Evolutionary conservation across 2,113 vertebrate genomes (phyloP).

Genomic region (Plotosus lineatus): DNA sequence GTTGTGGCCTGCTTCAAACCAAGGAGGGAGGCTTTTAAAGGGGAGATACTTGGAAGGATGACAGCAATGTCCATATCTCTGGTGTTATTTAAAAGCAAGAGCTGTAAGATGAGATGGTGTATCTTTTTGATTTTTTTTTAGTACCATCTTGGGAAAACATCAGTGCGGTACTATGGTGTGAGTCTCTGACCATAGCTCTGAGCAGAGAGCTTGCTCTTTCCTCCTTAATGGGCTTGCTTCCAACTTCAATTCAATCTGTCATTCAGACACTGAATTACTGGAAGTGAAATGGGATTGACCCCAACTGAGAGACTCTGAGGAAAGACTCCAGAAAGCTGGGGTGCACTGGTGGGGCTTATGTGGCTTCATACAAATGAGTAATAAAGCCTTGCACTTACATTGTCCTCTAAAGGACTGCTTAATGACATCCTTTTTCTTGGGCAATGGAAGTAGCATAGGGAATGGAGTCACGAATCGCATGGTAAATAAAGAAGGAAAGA

Average conservation of each 20-base stretch:
- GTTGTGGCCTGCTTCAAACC: slow-evolving; percentile 41
- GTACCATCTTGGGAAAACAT: slow-evolving; percentile 13
- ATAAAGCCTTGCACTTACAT: slow-evolving; percentile 27
- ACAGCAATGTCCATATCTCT: slow-evolving; percentile 35
- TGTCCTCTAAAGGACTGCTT: neutral
- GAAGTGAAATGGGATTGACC: slow-evolving; percentile 52
- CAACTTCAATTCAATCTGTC: slow-evolving; percentile 48
- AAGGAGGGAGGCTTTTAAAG: slow-evolving; percentile 10
- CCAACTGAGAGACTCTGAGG: slow-evolving; percentile 34
- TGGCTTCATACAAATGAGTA: slow-evolving; percentile 42
- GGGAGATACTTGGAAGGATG: slow-evolving; percentile 39
- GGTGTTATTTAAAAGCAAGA: slow-evolving; percentile 28
- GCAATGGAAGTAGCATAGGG: slow-evolving; percentile 23
- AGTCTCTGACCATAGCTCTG: slow-evolving; percentile 5
- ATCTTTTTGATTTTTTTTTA: slow-evolving; percentile 9
- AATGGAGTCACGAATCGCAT: slow-evolving; percentile 52
- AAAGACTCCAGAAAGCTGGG: slow-evolving; percentile 35
- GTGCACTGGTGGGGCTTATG: slow-evolving; percentile 27
- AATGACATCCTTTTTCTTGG: slow-evolving; percentile 44
- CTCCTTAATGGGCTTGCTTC: slow-evolving; percentile 42
- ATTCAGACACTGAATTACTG: slow-evolving; percentile 54
- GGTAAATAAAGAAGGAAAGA: slow-evolving; percentile 30
- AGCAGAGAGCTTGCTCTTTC: slow-evolving; percentile 36
- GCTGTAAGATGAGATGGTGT: neutral
- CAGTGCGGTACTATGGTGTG: neutral